phyloP scores from a whole-genome alignment of 2,888 invertebrate genomes.

The Noctua janthina region DNA sequence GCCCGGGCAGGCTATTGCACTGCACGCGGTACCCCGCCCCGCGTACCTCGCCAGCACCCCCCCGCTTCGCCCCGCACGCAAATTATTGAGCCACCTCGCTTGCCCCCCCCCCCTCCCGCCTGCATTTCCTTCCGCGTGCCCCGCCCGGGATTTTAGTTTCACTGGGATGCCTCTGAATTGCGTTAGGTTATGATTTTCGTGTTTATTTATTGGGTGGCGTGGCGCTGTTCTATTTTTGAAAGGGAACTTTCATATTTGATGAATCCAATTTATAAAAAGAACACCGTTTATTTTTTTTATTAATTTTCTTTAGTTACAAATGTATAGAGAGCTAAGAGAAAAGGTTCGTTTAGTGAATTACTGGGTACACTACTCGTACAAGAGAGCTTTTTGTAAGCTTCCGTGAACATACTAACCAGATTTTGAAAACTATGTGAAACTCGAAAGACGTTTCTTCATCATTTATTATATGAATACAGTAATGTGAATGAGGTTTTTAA shows the following conservation, averaged over 20 bases:
- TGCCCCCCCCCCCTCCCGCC: slow-evolving; percentile 65
- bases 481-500: not conserved
- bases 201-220: slow-evolving; percentile 45
- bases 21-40: slow-evolving; percentile 66
- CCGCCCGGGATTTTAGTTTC: slow-evolving; percentile 79
- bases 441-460: not conserved
- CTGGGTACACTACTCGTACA: not conserved
- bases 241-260: not conserved
- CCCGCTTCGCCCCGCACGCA: slow-evolving; percentile 76
- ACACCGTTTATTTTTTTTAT: not conserved
- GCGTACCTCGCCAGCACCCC: slow-evolving; percentile 46
- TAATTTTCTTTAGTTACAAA: not conserved
- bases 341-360: not conserved
- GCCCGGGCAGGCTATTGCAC: slow-evolving; percentile 82
- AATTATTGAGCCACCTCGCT: slow-evolving; percentile 82
- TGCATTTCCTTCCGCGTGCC: slow-evolving; percentile 83
- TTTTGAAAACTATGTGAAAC: not conserved
- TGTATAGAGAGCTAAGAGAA: not conserved
- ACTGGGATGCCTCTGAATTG: slow-evolving; percentile 70
- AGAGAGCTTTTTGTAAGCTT: not conserved
- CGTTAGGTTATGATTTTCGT: slow-evolving; percentile 75
- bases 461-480: not conserved
- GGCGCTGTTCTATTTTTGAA: slow-evolving; percentile 32
- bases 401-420: no score
- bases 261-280: not conserved